Evolutionary conservation across 2,113 vertebrate genomes (phyloP), one percentile per base, ranked within the genome.

Genomic region (Istiophorus platypterus): DNA sequence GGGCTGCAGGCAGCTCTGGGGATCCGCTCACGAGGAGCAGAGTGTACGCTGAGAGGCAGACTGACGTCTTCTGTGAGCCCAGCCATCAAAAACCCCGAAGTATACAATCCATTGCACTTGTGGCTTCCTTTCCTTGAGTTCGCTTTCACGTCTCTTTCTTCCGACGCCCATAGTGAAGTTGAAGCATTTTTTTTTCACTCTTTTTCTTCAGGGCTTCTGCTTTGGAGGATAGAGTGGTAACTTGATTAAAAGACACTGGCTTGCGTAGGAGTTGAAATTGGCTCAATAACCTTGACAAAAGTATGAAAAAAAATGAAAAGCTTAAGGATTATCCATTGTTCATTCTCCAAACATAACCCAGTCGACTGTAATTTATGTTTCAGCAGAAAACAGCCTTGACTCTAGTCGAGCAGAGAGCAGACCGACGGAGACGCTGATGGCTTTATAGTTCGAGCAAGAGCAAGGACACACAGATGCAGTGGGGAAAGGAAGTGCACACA

Each of bases 401-500:
- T 70, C 54, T 45, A 14, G 54, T 15, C 15, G 29, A 51, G 76
- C 62, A 62, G 63, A 63, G 78, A 82, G 76, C 47, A 22, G 68
- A 71, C 71, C 10, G 31, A 56, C 65, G 27, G 57, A 69, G 75
- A 77, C 72, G 82, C 85, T 81, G 78, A 2, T 45, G 69, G 88
- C 80, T 90, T 90, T 88, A 88, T 88, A 87, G 75, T 62, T 56
- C 10, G 62, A 87, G 81, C 66, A 20, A 66, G 71, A 88, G 68
- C 79, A 64, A 84, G 81, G 80, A 83, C 80, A 85, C 91, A 77
- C 75, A 69, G 67, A 66, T 29, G 62, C 77, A 89, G 84, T 39
- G 69, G 66, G 15, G 66, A 82, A 80, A 82, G 63, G 76, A 75
- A 49, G 27, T 7, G 51, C 42, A 39, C 67, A 71, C 80, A 71